These are phyloP conservation scores for Synaphobranchus kaupii DNA, from an alignment of 2,797 vertebrate genomes.

Conservation along the genomic window DNA sequence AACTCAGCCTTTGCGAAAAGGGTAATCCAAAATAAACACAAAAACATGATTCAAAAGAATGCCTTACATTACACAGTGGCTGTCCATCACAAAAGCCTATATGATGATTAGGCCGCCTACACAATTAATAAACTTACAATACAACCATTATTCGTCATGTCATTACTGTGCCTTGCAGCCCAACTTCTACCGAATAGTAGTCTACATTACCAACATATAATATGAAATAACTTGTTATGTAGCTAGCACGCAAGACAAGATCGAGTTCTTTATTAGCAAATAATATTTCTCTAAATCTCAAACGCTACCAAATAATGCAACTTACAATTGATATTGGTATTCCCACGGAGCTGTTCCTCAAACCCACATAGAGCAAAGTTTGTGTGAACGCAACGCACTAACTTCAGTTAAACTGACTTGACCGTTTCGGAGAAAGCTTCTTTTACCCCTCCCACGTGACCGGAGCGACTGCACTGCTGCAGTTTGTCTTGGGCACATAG, in stretches of 20 bases:
- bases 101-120: no score
- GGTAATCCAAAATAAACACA: background rate
- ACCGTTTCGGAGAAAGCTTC: background rate
- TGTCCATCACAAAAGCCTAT: no score
- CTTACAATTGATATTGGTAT: background rate
- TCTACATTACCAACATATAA: background rate
- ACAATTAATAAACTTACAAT: background rate
- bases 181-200: background rate
- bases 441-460: slow-evolving; percentile 15
- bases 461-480: background rate
- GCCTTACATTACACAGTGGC: no score
- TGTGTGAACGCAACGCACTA: background rate
- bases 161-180: background rate
- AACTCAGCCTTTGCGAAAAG: background rate
- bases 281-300: background rate
- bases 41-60: no score
- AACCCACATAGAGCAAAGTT: background rate
- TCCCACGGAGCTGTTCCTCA: background rate
- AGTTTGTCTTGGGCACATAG: slow-evolving; percentile 15
- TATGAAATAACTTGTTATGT: background rate
- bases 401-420: background rate
- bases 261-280: no score
- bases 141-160: background rate
- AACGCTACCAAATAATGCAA: background rate
- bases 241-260: background rate